A percentile compares a stretch with the other conserved stretches of the same genome.
These are phyloP conservation scores for Trissolcus brochymenae DNA, from an alignment of 2,888 invertebrate species.

Conservation along the genomic window DNA sequence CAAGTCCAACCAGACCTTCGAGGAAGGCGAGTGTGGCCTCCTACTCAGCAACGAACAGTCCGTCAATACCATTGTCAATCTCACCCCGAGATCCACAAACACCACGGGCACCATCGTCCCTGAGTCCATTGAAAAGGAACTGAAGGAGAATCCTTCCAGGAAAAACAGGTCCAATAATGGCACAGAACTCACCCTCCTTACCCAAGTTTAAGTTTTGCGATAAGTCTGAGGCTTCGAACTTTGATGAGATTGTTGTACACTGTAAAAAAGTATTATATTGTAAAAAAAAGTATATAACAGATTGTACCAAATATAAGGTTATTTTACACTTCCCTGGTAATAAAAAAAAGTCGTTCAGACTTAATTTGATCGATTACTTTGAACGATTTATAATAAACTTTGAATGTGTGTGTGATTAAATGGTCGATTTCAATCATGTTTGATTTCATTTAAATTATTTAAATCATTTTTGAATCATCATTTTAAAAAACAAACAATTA, in stretches of 20 bases:
- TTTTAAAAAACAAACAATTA: too few relatives aligned
- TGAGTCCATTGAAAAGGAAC: conserved; percentile 63
- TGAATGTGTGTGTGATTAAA: too few relatives aligned
- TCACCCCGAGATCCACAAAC: conserved; percentile 79
- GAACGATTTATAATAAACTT: too few relatives aligned
- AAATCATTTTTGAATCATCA: too few relatives aligned
- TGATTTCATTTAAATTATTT: too few relatives aligned
- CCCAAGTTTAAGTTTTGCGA: conserved; percentile 61
- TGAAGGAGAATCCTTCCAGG: conserved; percentile 51
- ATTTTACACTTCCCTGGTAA: too few relatives aligned
- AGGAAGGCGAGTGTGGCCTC: conserved; percentile 78
- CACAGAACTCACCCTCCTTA: conserved; percentile 66
- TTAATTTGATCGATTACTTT: too few relatives aligned
- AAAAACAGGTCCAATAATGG: conserved; percentile 66
- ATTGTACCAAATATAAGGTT: too few relatives aligned
- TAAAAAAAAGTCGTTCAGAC: too few relatives aligned
- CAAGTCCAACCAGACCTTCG: conserved; percentile 71
- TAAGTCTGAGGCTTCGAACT: not conserved
- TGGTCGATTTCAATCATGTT: too few relatives aligned
- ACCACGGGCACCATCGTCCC: conserved; percentile 65
- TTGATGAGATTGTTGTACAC: not conserved
- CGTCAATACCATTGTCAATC: conserved; percentile 79
- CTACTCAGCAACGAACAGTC: conserved; percentile 77
- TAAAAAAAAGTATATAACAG: too few relatives aligned
- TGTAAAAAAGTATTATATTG: too few relatives aligned